Conservation (phyloP, 2,797 vertebrate genomes). For the Sebastes matsubarae region DNA sequence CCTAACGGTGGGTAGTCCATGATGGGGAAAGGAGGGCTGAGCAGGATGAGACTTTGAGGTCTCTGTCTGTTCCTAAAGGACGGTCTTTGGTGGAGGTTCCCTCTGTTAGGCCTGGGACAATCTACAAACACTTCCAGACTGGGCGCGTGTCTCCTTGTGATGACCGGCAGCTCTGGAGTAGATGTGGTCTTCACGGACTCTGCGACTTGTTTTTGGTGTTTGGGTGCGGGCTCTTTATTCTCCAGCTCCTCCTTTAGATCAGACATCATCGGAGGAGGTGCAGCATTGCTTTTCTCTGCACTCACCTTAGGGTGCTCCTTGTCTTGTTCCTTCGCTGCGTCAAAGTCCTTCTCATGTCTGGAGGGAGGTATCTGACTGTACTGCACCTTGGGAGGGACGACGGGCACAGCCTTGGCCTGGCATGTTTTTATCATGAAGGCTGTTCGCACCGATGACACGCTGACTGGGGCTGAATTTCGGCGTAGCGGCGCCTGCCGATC, state of each 20-base stretch:
- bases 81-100: slow-evolving; percentile 86
- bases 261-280: slow-evolving; percentile 74
- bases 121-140: slow-evolving; percentile 89
- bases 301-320: slow-evolving; percentile 67
- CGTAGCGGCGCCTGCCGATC: slow-evolving; percentile 85
- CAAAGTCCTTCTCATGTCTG: slow-evolving; percentile 76
- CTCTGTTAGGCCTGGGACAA: slow-evolving; percentile 88
- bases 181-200: slow-evolving; percentile 73
- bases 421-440: slow-evolving; percentile 98
- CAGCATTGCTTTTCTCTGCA: slow-evolving; percentile 69
- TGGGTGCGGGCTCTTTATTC: slow-evolving; percentile 78
- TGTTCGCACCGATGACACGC: slow-evolving; percentile 93
- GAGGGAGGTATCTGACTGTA: slow-evolving; percentile 95
- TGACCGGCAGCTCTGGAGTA: slow-evolving; percentile 81
- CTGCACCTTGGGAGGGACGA: slow-evolving; percentile 94
- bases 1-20: slow-evolving; percentile 92
- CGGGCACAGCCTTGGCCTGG: slow-evolving; percentile 94
- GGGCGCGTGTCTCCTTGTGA: slow-evolving; percentile 87
- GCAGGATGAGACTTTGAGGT: slow-evolving; percentile 97
- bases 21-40: slow-evolving; percentile 96
- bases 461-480: slow-evolving; percentile 95
- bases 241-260: slow-evolving; percentile 86
- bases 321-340: slow-evolving; percentile 74
- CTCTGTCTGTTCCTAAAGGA: slow-evolving; percentile 94
- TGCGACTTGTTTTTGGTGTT: slow-evolving; percentile 60